phyloP scores from a whole-genome alignment of 1,140 invertebrate genomes.

The Brachionus koreanus region DNA sequence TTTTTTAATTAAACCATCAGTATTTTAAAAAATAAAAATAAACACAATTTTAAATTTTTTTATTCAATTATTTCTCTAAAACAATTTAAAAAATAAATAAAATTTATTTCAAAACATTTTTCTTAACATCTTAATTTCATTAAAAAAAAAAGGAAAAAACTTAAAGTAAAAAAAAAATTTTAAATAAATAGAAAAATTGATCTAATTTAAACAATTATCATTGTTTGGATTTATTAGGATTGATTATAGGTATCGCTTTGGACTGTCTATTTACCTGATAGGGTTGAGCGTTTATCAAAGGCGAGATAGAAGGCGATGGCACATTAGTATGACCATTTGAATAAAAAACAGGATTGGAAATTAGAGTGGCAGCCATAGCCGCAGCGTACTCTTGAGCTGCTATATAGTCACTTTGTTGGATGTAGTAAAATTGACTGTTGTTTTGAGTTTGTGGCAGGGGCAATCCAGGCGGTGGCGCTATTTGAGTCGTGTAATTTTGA shows the following conservation, averaged over 20 bases:
- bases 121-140: not conserved
- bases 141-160: not conserved
- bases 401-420: not conserved
- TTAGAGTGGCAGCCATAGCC: not conserved
- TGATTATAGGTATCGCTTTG: not conserved
- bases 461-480: not conserved
- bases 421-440: not conserved
- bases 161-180: not conserved
- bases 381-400: constrained; percentile 12
- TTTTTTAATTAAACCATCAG: not conserved
- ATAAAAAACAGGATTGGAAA: constrained; percentile 13
- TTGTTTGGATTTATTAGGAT: not conserved
- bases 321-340: not conserved
- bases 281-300: not conserved
- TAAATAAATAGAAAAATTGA: not conserved
- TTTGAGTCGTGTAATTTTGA: constrained; percentile 12
- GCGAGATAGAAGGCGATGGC: not conserved
- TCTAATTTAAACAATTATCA: not conserved
- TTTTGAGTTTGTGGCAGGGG: not conserved
- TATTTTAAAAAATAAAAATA: not conserved
- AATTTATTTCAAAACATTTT: not conserved
- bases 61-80: not conserved
- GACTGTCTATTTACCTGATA: not conserved
- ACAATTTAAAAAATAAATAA: not conserved
- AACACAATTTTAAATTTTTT: not conserved